Conservation (phyloP, 1,140 invertebrate genomes). For the Psilanteris sp. region DNA sequence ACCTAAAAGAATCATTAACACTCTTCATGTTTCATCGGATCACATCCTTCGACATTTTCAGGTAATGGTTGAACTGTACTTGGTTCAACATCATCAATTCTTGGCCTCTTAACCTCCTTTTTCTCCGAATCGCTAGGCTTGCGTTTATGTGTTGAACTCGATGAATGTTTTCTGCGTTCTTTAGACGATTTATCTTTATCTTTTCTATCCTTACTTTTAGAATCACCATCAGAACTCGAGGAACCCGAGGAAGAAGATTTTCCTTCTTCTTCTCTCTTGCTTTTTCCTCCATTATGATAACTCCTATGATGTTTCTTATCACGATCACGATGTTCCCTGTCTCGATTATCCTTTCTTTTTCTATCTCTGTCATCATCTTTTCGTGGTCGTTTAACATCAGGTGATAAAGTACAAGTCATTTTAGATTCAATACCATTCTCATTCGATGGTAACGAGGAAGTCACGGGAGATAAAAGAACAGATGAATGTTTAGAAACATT, state of each 20-base stretch:
- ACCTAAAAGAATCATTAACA: slow-evolving; percentile 12
- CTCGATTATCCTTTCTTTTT: slow-evolving; percentile 51
- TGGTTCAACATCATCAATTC: slow-evolving; percentile 45
- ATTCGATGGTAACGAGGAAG: slow-evolving; percentile 37
- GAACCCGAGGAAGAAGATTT: slow-evolving; percentile 40
- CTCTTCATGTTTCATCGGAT: slow-evolving; percentile 10
- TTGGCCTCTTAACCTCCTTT: slow-evolving; percentile 63
- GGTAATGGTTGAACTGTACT: slow-evolving; percentile 12
- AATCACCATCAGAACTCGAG: slow-evolving; percentile 51
- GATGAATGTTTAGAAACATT: slow-evolving; percentile 27
- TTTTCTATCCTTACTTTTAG: slow-evolving; percentile 30
- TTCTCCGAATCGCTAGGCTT: slow-evolving; percentile 65
- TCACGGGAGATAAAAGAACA: slow-evolving; percentile 22
- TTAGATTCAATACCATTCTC: slow-evolving; percentile 60
- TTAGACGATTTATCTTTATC: slow-evolving; percentile 52
- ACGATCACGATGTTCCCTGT: slow-evolving; percentile 33
- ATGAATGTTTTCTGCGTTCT: slow-evolving; percentile 58
- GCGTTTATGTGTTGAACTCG: slow-evolving; percentile 59
- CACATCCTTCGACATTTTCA: slow-evolving; percentile 29
- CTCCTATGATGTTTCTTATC: slow-evolving; percentile 45
- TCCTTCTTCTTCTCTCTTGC: slow-evolving; percentile 14
- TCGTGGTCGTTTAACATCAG: slow-evolving; percentile 15
- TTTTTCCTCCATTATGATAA: slow-evolving; percentile 33
- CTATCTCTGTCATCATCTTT: slow-evolving; percentile 48
- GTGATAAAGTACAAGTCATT: slow-evolving; percentile 8